These are phyloP conservation scores for Leptatherina wallacei DNA, from an alignment of 2,797 vertebrate species.

Conservation along the genomic window DNA sequence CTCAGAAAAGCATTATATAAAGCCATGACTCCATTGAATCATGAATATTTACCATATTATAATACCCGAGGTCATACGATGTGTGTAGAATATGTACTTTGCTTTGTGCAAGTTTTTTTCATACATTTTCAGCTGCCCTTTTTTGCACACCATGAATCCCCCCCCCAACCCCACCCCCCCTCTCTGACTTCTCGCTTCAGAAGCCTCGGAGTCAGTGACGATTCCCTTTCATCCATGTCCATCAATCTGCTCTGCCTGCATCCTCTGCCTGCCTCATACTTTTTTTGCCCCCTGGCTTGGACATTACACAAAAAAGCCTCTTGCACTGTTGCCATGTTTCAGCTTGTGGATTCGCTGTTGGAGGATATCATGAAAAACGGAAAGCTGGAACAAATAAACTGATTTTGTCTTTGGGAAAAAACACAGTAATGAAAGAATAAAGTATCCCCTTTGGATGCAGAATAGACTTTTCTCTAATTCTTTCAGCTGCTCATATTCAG, in stretches of 20 bases:
- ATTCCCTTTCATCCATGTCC: slow-evolving; percentile 41
- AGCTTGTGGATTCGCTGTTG: slow-evolving; percentile 2
- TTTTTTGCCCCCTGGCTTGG: slow-evolving; percentile 17
- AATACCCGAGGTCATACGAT: not conserved
- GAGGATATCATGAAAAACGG: not conserved
- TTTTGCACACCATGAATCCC: not conserved
- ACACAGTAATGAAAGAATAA: slow-evolving; percentile 1
- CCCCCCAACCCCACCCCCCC: no score
- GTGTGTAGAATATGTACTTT: not conserved
- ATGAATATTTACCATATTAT: not conserved
- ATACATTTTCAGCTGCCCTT: not conserved
- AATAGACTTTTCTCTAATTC: slow-evolving; percentile 26
- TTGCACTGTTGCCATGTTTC: slow-evolving; percentile 13
- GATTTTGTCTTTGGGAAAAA: not conserved
- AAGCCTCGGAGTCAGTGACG: slow-evolving; percentile 29
- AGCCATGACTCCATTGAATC: not conserved
- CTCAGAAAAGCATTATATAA: not conserved
- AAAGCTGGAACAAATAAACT: slow-evolving; percentile 4
- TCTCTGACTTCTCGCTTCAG: not conserved
- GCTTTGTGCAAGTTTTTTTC: not conserved
- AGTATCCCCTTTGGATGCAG: slow-evolving; percentile 12
- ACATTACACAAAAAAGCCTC: slow-evolving; percentile 9
- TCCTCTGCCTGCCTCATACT: slow-evolving; percentile 11
- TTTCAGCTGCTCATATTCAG: slow-evolving; percentile 18
- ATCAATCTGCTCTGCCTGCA: slow-evolving; percentile 35